Conservation (phyloP, 2,888 invertebrate species). For the Ctenicera cuprea region DNA sequence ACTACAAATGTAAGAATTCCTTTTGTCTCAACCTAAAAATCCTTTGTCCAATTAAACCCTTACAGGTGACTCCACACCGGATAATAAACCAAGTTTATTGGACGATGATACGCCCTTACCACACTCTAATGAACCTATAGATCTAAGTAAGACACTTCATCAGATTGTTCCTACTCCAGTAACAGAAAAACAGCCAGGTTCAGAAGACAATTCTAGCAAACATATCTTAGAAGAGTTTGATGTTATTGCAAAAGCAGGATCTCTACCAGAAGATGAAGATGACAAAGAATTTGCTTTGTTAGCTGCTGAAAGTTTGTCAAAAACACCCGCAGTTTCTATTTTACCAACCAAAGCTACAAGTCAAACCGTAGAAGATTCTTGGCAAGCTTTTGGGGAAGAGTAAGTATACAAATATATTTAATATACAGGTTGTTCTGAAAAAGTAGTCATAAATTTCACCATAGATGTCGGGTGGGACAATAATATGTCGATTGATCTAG, state of each 20-base stretch:
- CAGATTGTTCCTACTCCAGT: conserved; percentile 52
- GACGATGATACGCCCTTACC: conserved; percentile 84
- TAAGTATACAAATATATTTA: conserved; percentile 53
- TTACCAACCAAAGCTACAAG: conserved; percentile 73
- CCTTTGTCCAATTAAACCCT: conserved; percentile 20
- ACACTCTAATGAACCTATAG: conserved; percentile 80
- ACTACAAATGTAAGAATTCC: conserved; percentile 36
- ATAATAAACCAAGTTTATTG: conserved; percentile 78
- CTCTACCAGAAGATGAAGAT: conserved; percentile 76
- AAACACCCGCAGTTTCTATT: conserved; percentile 72
- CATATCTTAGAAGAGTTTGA: conserved; percentile 73
- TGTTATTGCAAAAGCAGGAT: conserved; percentile 63
- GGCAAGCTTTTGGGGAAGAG: conserved; percentile 81
- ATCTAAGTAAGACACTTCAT: conserved; percentile 79
- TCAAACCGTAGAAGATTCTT: conserved; percentile 74
- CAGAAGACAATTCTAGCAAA: conserved; percentile 56
- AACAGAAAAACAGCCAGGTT: conserved; percentile 31
- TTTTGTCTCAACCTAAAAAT: conserved; percentile 5
- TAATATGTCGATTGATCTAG: too few relatives aligned
- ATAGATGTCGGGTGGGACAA: too few relatives aligned
- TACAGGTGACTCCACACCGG: conserved; percentile 55
- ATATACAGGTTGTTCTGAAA: too few relatives aligned
- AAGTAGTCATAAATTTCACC: too few relatives aligned
- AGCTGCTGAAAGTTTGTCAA: conserved; percentile 85
- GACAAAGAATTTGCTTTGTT: conserved; percentile 86